Conservation (phyloP, 2,113 vertebrate genomes). For the Petrocephalus zakoni region DNA sequence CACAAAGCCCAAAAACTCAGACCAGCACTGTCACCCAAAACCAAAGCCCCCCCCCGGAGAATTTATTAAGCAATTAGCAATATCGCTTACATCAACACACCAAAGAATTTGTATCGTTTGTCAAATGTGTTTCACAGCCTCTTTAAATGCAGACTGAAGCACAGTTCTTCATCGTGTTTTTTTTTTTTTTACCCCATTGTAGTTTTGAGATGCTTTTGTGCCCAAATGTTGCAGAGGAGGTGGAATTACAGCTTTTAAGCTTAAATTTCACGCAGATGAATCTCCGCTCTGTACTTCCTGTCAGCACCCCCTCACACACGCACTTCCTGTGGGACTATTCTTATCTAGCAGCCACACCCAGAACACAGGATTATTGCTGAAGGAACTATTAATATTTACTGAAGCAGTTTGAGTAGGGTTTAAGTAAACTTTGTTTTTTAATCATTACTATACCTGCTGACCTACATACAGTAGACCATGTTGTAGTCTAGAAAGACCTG, state of each 20-base stretch:
- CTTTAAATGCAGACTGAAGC: conserved; percentile 53
- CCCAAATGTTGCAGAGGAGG: conserved; percentile 36
- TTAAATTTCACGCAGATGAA: conserved; percentile 58
- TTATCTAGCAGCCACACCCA: conserved; percentile 29
- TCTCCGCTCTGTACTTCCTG: conserved; percentile 38
- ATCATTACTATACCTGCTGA: not conserved
- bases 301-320: conserved; percentile 26
- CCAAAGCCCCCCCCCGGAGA: conserved; percentile 24
- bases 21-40: conserved; percentile 35
- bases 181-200: conserved; percentile 20
- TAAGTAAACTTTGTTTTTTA: not conserved
- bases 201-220: conserved; percentile 42
- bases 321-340: conserved; percentile 37
- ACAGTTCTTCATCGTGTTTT: conserved; percentile 59
- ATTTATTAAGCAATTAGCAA: conserved; percentile 55
- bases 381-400: conserved; percentile 1
- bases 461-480: not conserved
- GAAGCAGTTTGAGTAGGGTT: not conserved
- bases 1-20: conserved; percentile 32
- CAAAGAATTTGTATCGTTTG: conserved; percentile 55
- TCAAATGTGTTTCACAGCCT: conserved; percentile 44
- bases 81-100: conserved; percentile 53
- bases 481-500: not conserved
- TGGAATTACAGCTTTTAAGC: conserved; percentile 58
- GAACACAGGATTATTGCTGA: not conserved